These are phyloP conservation scores for Spialia ferax DNA, from an alignment of 2,888 invertebrate genomes.

Conservation along the genomic window DNA sequence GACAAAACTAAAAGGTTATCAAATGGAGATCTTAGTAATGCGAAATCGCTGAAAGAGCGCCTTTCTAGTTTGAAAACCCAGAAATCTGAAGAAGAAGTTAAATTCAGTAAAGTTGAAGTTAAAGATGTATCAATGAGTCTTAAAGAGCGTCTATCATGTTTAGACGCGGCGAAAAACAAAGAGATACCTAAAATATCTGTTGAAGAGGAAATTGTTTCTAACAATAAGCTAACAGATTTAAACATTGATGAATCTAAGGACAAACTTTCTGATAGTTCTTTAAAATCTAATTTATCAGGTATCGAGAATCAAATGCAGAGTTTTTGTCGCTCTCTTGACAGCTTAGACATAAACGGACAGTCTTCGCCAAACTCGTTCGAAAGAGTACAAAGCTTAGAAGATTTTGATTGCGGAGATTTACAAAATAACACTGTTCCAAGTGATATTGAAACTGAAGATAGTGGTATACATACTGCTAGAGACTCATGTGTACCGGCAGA, in stretches of 20 bases:
- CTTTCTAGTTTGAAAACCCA: constrained; percentile 79
- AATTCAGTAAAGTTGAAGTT: constrained; percentile 71
- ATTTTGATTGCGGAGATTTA: constrained; percentile 88
- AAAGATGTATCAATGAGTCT: constrained; percentile 83
- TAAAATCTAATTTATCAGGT: constrained; percentile 73
- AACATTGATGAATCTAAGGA: constrained; percentile 57
- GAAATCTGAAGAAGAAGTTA: constrained; percentile 75
- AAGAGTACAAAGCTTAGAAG: constrained; percentile 89
- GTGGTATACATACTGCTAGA: constrained; percentile 92
- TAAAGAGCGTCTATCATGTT: constrained; percentile 82
- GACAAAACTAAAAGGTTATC: constrained; percentile 78
- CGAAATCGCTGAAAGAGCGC: constrained; percentile 80
- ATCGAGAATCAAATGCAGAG: constrained; percentile 86
- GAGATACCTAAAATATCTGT: constrained; percentile 79
- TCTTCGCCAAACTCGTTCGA: constrained; percentile 86
- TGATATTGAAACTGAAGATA: constrained; percentile 91
- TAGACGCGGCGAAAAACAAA: constrained; percentile 82
- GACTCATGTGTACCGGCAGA: constrained; percentile 93
- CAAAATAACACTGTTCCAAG: constrained; percentile 85
- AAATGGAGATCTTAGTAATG: constrained; percentile 75
- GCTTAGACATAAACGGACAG: constrained; percentile 87
- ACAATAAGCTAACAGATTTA: constrained; percentile 60
- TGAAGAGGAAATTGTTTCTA: constrained; percentile 64
- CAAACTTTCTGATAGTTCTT: constrained; percentile 63
- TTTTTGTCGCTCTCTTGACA: constrained; percentile 89